phyloP scores from a whole-genome alignment of 2,113 vertebrate species.

The Lycaon pictus region DNA sequence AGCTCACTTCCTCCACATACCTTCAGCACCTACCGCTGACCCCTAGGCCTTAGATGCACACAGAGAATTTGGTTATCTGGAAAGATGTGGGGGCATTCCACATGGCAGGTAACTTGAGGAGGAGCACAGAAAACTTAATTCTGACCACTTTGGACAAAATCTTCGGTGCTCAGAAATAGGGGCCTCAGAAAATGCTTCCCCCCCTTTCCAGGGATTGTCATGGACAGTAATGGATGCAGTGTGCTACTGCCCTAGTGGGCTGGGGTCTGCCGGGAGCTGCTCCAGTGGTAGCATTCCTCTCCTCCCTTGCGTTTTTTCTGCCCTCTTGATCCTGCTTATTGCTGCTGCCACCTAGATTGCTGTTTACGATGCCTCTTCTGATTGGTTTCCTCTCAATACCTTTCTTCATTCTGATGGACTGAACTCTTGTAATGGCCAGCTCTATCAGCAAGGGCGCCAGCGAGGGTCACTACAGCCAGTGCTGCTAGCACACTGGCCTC shows the following conservation, averaged over 20 bases:
- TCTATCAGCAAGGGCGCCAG: neutral
- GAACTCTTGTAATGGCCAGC: neutral
- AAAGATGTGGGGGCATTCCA: neutral
- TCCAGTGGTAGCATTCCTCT: neutral
- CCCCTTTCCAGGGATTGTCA: neutral
- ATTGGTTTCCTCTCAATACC: neutral
- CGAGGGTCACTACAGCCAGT: neutral
- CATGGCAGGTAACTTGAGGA: neutral
- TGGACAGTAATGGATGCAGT: fast-evolving
- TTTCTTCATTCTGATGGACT: neutral
- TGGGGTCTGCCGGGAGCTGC: fast-evolving
- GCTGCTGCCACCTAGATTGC: neutral
- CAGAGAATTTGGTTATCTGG: neutral
- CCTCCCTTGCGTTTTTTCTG: neutral
- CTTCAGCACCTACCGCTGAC: neutral
- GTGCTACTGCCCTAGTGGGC: fast-evolving
- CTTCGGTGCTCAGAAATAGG: neutral
- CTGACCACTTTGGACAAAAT: neutral
- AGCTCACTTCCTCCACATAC: neutral
- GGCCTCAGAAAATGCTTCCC: neutral
- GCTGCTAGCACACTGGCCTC: fast-evolving
- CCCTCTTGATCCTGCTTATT: neutral
- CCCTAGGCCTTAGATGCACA: neutral
- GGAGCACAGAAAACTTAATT: neutral
- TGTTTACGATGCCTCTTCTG: neutral